Evolutionary conservation across 2,113 vertebrate genomes (phyloP).

Genomic region (Menidia beryllina): DNA sequence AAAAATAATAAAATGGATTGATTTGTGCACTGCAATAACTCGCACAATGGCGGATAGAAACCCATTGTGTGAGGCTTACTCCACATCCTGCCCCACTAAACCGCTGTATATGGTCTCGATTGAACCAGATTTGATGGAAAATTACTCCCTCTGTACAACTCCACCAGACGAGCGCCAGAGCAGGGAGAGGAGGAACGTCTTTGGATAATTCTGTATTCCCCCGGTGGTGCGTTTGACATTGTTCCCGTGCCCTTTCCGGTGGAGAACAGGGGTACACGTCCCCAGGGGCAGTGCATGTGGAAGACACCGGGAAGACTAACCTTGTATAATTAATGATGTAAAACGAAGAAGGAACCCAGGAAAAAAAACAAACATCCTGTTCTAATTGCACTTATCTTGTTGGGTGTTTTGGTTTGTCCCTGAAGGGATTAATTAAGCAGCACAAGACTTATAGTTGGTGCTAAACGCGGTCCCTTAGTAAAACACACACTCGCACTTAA

Average conservation of each 20-base stretch:
- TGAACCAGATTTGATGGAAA: slow-evolving; percentile 43
- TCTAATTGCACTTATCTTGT: slow-evolving; percentile 73
- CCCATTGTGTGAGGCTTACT: slow-evolving; percentile 34
- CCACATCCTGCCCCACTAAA: slow-evolving; percentile 28
- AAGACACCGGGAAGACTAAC: slow-evolving; percentile 58
- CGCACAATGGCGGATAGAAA: slow-evolving; percentile 35
- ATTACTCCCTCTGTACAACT: slow-evolving; percentile 35
- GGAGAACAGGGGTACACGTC: slow-evolving; percentile 34
- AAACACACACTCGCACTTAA: slow-evolving; percentile 61
- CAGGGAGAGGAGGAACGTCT: slow-evolving; percentile 62
- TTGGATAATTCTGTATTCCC: slow-evolving; percentile 63
- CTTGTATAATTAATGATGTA: slow-evolving; percentile 75
- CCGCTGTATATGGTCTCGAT: slow-evolving; percentile 26
- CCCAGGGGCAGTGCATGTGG: slow-evolving; percentile 45
- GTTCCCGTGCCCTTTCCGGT: slow-evolving; percentile 65
- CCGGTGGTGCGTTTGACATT: slow-evolving; percentile 70
- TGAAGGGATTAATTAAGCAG: slow-evolving; percentile 70
- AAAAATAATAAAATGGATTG: slow-evolving; percentile 67
- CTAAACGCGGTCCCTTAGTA: slow-evolving; percentile 62
- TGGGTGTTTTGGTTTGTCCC: slow-evolving; percentile 62
- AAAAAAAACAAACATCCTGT: slow-evolving; percentile 42
- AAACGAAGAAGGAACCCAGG: slow-evolving; percentile 46
- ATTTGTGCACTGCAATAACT: slow-evolving; percentile 57
- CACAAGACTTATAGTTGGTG: slow-evolving; percentile 45
- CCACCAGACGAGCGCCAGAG: slow-evolving; percentile 21